Evolutionary conservation across 2,797 vertebrate species (phyloP).

Genomic region (Leuciscus waleckii): DNA sequence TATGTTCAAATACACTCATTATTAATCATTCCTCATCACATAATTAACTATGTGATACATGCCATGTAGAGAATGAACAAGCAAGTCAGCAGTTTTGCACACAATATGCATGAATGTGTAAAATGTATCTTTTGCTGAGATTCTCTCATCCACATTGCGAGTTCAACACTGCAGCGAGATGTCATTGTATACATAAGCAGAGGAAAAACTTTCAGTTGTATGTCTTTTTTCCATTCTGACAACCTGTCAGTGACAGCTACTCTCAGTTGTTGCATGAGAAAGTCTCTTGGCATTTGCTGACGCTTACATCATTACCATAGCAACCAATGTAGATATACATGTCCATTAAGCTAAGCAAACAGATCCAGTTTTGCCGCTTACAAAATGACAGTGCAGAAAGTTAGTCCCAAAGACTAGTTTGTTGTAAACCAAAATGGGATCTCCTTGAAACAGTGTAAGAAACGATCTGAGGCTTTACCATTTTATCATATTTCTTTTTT

Average conservation of each 20-base stretch:
- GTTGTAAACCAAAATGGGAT: not conserved
- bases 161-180: constrained; percentile 13
- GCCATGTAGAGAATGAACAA: not conserved
- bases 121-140: constrained; percentile 4
- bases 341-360: constrained; percentile 13
- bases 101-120: constrained; percentile 1
- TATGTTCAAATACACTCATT: not conserved
- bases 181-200: constrained; percentile 13
- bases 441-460: not conserved
- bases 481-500: no score
- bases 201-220: constrained; percentile 8
- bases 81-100: not conserved
- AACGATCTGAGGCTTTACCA: not conserved
- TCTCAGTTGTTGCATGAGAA: constrained; percentile 5
- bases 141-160: not conserved
- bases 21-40: not conserved
- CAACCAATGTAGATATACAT: constrained; percentile 10
- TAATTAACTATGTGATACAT: not conserved
- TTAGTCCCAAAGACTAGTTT: not conserved
- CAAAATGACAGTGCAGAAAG: constrained; percentile 14
- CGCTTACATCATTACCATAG: constrained; percentile 18
- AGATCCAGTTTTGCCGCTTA: not conserved
- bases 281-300: constrained; percentile 23
- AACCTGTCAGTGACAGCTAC: constrained; percentile 31
- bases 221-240: constrained; percentile 17